Percentiles rank a stretch among this genome's conserved stretches.
Conservation (phyloP, 1,140 invertebrate species). For the Dendroctonus ponderosae region DNA sequence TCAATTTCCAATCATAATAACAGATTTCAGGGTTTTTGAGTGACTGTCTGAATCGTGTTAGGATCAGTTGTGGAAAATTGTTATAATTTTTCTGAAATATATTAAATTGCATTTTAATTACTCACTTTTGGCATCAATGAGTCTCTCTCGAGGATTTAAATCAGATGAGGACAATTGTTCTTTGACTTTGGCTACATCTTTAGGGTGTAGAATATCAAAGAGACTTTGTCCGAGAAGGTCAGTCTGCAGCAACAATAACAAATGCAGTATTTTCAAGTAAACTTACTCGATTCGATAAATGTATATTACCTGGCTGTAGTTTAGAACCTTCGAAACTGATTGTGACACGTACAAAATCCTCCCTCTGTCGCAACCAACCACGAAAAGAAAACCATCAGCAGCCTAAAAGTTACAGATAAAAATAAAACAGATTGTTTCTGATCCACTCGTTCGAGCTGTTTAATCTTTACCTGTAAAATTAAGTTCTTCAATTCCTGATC, state of each 20-base stretch:
- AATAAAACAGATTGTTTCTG: background rate
- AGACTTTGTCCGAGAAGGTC: slow-evolving; percentile 90
- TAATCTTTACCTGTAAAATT: slow-evolving; percentile 57
- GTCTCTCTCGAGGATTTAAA: slow-evolving; percentile 79
- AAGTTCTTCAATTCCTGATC: slow-evolving; percentile 84
- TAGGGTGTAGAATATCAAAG: slow-evolving; percentile 93
- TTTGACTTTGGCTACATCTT: slow-evolving; percentile 92
- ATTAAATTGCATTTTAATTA: background rate
- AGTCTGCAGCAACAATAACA: slow-evolving; percentile 54
- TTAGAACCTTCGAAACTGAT: slow-evolving; percentile 80
- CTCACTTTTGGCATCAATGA: slow-evolving; percentile 91
- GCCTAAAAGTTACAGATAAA: slow-evolving; percentile 60
- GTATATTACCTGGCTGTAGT: slow-evolving; percentile 73
- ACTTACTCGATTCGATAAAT: background rate
- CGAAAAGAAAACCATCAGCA: slow-evolving; percentile 89
- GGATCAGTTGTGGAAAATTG: no score
- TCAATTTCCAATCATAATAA: no score
- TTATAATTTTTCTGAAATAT: no score
- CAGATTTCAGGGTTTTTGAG: no score
- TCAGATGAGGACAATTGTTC: slow-evolving; percentile 91
- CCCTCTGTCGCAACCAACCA: slow-evolving; percentile 89
- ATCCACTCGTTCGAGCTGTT: background rate
- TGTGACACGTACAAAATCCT: slow-evolving; percentile 88
- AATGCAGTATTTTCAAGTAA: background rate
- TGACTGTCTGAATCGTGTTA: no score